These are phyloP conservation scores for Eulemur macaco DNA, from an alignment of 2,113 vertebrate species.

Conservation along the genomic window DNA sequence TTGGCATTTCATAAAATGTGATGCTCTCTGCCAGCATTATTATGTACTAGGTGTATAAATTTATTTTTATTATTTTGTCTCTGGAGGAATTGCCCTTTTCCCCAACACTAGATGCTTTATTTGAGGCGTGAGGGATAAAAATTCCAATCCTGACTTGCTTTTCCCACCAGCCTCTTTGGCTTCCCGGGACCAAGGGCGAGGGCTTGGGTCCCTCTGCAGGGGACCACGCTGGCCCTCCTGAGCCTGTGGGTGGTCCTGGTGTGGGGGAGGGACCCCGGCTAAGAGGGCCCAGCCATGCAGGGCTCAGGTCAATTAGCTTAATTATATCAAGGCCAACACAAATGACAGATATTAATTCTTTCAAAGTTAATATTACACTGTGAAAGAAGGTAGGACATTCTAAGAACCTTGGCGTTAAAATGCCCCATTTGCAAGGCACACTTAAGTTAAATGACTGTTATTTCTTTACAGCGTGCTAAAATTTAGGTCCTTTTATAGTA, in stretches of 20 bases:
- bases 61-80: conserved; percentile 28
- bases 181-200: too few species aligned
- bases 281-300: background rate
- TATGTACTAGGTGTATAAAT: background rate
- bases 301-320: background rate
- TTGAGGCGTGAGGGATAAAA: background rate
- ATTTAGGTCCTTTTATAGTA: conserved; percentile 46
- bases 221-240: background rate
- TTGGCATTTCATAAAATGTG: conserved; percentile 48
- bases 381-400: background rate
- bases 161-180: background rate
- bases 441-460: conserved; percentile 56
- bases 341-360: background rate
- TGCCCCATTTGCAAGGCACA: background rate
- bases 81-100: background rate
- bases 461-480: conserved; percentile 45
- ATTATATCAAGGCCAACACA: background rate
- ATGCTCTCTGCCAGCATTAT: background rate
- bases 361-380: background rate
- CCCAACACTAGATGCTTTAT: background rate
- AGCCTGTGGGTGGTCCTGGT: background rate
- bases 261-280: background rate
- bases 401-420: background rate
- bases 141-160: background rate
- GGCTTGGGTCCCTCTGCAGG: background rate